Percentiles rank a stretch among this genome's conserved stretches.
These are phyloP conservation scores for Mionectes olivaceus DNA, from an alignment of 2,797 vertebrate genomes.

Conservation along the genomic window DNA sequence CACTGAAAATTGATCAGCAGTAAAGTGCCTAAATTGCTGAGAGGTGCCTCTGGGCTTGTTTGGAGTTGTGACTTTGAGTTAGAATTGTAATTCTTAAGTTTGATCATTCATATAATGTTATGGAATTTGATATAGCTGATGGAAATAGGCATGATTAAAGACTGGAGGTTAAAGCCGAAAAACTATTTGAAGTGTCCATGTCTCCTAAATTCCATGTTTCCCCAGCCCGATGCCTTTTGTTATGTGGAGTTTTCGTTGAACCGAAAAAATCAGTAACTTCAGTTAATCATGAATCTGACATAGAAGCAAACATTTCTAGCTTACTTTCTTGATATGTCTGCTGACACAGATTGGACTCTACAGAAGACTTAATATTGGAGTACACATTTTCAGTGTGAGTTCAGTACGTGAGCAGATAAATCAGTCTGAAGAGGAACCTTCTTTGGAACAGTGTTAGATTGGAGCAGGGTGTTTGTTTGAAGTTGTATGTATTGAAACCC, in stretches of 20 bases:
- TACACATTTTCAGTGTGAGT: not conserved
- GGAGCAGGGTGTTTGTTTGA: not conserved
- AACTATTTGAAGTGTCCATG: not conserved
- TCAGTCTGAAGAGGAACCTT: not conserved
- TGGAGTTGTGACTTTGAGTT: too few relatives aligned
- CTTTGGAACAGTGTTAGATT: not conserved
- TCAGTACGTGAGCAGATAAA: not conserved
- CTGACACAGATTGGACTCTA: not conserved
- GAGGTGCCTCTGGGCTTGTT: not conserved
- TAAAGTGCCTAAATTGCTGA: not conserved
- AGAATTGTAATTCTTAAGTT: not conserved
- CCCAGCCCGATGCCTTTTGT: not conserved
- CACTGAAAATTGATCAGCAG: not conserved
- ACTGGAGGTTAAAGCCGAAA: not conserved
- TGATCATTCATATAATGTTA: not conserved
- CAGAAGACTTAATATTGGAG: not conserved
- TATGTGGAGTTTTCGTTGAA: not conserved
- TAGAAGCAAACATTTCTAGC: not conserved
- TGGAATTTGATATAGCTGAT: not conserved
- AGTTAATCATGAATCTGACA: not conserved
- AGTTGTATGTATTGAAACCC: not conserved
- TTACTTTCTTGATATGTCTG: not conserved
- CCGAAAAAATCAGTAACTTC: not conserved
- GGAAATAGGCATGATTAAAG: not conserved
- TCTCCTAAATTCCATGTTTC: not conserved